Base-by-base conservation (phyloP, 2,888 invertebrate genomes). In the Maniola hyperantus region DNA sequence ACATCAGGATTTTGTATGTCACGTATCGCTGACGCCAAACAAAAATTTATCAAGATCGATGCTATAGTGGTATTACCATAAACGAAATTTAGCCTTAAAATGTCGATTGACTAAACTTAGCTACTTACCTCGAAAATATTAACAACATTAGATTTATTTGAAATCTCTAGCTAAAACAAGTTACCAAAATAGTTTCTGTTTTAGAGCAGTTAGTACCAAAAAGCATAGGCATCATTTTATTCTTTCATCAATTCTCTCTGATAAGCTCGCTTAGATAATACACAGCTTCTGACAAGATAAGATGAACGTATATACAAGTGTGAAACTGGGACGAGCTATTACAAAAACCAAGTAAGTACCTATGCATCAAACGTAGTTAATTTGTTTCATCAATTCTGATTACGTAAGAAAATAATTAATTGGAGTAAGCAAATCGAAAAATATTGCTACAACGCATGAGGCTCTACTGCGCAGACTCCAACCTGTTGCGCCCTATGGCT, bases 401-500 rank as follows among this genome's bases (percentile, higher is more conserved):
- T 48, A 48, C 18, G 44, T 48, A 44, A 20, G 26, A 46, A 13
- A 26, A 26, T 7, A 15, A 8, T 6, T 39, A 10, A 6, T 51
- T 13, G 6, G 13, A 48, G 42, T 26, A 26, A 13, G 26, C 57
- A 53, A n/a, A 42, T 42, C 42, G 36, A 13, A 39, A 42, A 33
- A 18, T 33, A 34, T 34, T 33, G 34, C 58, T 62, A 57, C 57
- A 13, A 39, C 51, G 42, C 33, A 10, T 15, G 11, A 51, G 51
- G 13, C 20, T 42, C 46, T 58, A 51, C 44, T 60, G 70, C 70
- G 70, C 70, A 70, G 64, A 33, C 66, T 61, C 68, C 18, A 26
- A 68, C 71, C 66, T 71, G 71, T 71, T 71, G 71, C 62, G 42
- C 59, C 50, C 57, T 15, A 36, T 26, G 6, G 53, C 36, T 54